phyloP scores from a whole-genome alignment of 2,888 invertebrate genomes.

The Leucophenga maculata region DNA sequence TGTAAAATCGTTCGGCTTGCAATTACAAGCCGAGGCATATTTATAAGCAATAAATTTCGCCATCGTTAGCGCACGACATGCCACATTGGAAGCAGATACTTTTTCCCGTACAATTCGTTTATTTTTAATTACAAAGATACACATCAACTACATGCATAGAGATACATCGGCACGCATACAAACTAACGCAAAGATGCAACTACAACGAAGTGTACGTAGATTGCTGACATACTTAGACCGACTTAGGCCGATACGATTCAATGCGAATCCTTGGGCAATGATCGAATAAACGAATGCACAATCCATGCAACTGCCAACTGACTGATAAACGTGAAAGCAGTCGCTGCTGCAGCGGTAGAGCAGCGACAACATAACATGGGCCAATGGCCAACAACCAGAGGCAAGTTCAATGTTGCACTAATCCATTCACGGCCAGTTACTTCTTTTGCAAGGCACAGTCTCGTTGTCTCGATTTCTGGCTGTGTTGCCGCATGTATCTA shows the following conservation, averaged over 20 bases:
- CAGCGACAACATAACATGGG: neutral
- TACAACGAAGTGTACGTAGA: neutral
- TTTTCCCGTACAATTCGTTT: neutral
- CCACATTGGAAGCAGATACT: neutral
- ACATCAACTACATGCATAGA: neutral
- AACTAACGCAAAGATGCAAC: neutral
- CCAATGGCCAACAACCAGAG: constrained; percentile 6
- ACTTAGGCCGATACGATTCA: neutral
- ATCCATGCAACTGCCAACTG: neutral
- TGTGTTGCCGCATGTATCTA: neutral
- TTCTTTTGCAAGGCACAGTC: neutral
- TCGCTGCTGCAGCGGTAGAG: neutral
- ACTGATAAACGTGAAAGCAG: constrained; percentile 7
- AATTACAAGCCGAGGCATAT: neutral
- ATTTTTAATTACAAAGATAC: constrained; percentile 21
- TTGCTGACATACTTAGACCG: constrained; percentile 14
- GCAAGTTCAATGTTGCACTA: constrained; percentile 9
- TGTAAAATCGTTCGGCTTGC: neutral
- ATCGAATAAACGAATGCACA: too few species aligned
- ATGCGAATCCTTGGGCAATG: neutral
- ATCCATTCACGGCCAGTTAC: neutral
- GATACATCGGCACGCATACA: neutral
- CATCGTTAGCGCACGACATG: constrained; percentile 2
- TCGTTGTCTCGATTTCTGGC: neutral
- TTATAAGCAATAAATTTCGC: constrained; percentile 4